Percentiles rank a stretch among this genome's conserved stretches.
Conservation (phyloP, 2,113 vertebrate genomes). For the Myotis davidii region DNA sequence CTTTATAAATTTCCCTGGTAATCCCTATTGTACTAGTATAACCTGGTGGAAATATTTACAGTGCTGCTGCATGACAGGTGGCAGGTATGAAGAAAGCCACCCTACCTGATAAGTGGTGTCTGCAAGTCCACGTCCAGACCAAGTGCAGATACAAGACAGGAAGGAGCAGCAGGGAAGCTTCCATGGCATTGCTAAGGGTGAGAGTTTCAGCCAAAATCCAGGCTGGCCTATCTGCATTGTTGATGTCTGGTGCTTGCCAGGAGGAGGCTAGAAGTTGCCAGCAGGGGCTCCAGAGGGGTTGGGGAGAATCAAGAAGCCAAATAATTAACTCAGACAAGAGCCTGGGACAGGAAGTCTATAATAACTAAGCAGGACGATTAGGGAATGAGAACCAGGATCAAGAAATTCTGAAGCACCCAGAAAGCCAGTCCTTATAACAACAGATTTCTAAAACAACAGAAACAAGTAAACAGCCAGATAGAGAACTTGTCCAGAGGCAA, state of each 20-base stretch:
- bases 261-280: neutral
- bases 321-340: constrained; percentile 15
- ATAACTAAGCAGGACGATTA: neutral
- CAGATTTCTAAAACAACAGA: neutral
- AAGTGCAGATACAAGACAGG: neutral
- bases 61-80: neutral
- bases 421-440: neutral
- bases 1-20: neutral
- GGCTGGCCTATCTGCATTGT: neutral
- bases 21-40: neutral
- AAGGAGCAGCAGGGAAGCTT: neutral
- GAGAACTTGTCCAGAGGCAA: neutral
- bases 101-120: neutral
- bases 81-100: neutral
- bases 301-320: neutral
- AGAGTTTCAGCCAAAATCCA: neutral
- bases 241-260: neutral
- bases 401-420: neutral
- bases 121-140: neutral
- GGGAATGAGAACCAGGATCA: neutral
- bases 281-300: neutral
- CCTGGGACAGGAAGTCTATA: neutral
- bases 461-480: neutral
- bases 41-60: neutral
- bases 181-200: neutral